phyloP scores from a whole-genome alignment of 2,797 vertebrate species.

The Sarcoramphus papa region DNA sequence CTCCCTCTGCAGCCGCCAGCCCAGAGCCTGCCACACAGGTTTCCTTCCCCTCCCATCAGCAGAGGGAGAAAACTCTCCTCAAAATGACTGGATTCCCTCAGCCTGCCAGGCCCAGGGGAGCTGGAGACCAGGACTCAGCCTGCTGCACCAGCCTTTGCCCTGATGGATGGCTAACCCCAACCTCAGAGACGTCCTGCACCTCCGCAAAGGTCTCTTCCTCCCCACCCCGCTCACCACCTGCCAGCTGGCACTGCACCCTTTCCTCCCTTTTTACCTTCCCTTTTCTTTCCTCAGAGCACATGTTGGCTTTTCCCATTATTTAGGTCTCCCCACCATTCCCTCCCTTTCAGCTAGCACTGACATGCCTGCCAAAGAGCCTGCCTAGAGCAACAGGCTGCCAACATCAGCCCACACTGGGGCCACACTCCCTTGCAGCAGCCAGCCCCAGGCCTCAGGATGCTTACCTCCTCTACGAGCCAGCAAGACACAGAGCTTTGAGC shows the following conservation, averaged over 20 bases:
- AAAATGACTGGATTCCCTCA: not conserved
- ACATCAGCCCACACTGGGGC: not conserved
- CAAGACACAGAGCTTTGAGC: not conserved
- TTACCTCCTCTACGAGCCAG: not conserved
- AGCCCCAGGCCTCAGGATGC: not conserved
- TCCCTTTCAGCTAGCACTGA: not conserved
- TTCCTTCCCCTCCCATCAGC: not conserved
- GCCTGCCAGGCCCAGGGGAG: not conserved
- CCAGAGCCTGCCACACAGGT: rapidly evolving
- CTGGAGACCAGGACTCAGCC: not conserved
- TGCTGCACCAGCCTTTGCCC: not conserved
- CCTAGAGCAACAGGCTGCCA: not conserved
- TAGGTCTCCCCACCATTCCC: not conserved
- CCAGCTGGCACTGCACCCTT: not conserved
- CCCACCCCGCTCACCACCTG: not conserved
- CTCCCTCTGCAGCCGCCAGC: not conserved
- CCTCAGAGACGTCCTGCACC: not conserved
- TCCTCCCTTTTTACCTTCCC: not conserved
- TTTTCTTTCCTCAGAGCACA: not conserved
- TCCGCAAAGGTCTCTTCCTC: not conserved
- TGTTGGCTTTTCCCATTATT: not conserved
- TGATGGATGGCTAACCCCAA: not conserved
- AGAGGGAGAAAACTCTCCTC: not conserved
- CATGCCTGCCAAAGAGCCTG: not conserved
- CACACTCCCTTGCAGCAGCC: rapidly evolving